These are phyloP conservation scores for Phyllostomus hastatus DNA, from an alignment of 2,113 vertebrate species.

Conservation along the genomic window DNA sequence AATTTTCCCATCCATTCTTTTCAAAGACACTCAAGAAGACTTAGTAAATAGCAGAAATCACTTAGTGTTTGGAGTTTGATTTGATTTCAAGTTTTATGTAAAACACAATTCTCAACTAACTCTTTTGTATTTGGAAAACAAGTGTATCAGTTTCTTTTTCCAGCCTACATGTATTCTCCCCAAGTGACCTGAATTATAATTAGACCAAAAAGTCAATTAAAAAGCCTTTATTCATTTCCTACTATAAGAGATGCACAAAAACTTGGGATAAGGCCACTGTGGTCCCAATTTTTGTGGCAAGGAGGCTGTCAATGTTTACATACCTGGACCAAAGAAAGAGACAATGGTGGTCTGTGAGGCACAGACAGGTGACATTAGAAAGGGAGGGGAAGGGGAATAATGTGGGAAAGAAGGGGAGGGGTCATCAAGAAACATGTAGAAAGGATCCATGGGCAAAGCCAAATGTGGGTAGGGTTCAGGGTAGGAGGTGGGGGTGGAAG, in stretches of 20 bases:
- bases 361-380: neutral
- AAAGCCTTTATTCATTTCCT: slow-evolving; percentile 29
- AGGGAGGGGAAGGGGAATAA: no score
- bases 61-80: neutral
- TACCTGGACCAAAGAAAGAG: neutral
- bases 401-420: no score
- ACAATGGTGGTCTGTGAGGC: neutral
- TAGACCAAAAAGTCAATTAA: slow-evolving; percentile 13
- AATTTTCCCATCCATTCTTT: neutral
- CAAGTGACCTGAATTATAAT: slow-evolving; percentile 35
- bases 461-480: no score
- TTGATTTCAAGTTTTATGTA: slow-evolving; percentile 36
- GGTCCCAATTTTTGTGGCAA: neutral
- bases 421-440: no score
- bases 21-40: neutral
- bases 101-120: neutral
- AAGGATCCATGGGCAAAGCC: no score
- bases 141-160: neutral
- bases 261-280: neutral
- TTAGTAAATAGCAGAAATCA: slow-evolving; percentile 30
- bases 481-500: no score
- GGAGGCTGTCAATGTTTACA: neutral
- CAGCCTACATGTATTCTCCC: neutral
- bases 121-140: slow-evolving; percentile 41
- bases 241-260: neutral